phyloP scores from a whole-genome alignment of 2,113 vertebrate genomes.

The Notothenia rossii region DNA sequence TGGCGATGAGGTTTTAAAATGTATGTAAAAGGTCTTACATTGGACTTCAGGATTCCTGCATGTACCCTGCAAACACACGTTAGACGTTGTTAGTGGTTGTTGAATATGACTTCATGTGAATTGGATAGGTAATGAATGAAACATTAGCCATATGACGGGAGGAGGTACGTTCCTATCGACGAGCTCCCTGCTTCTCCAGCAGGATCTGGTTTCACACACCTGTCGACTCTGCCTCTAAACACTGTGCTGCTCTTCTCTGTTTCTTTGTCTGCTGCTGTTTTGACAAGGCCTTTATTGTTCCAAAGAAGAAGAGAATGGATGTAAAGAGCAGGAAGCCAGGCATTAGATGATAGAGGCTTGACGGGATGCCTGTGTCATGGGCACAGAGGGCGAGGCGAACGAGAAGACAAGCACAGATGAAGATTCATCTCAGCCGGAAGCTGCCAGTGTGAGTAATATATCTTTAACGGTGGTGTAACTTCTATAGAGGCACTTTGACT shows the following conservation, averaged over 20 bases:
- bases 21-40: too few relatives aligned
- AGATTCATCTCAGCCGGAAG: constrained; percentile 64
- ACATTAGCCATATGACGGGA: constrained; percentile 58
- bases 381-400: constrained; percentile 70
- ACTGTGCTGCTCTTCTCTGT: background rate
- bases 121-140: constrained; percentile 60
- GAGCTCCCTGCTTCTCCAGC: constrained; percentile 39
- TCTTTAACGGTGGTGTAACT: background rate
- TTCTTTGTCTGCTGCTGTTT: background rate
- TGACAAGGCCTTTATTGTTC: background rate
- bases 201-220: constrained; percentile 77
- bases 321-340: background rate
- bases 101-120: constrained; percentile 27
- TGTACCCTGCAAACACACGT: too few relatives aligned
- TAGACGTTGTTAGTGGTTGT: background rate
- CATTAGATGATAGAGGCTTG: constrained; percentile 44
- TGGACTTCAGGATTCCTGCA: too few relatives aligned
- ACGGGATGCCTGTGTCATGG: constrained; percentile 79
- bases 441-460: constrained; percentile 78
- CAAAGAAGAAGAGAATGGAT: constrained; percentile 34
- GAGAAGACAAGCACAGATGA: constrained; percentile 47
- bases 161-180: constrained; percentile 29
- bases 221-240: constrained; percentile 35
- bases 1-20: too few relatives aligned
- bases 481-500: background rate